Evolutionary conservation across 2,888 invertebrate species (phyloP).

Genomic region (Harpalus rufipes): DNA sequence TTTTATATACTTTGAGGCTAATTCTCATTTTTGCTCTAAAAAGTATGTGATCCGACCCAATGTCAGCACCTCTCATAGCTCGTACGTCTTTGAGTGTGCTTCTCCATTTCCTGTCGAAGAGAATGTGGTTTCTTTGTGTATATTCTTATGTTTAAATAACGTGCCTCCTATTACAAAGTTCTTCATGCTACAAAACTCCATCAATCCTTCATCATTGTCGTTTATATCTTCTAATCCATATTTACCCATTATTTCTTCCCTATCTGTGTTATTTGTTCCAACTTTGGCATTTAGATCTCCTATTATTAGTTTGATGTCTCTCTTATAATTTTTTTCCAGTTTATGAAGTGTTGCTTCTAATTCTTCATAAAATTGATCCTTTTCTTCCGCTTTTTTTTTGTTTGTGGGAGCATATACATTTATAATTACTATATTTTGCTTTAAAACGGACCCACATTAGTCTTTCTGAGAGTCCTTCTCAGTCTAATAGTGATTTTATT

Average conservation of each 20-base stretch:
- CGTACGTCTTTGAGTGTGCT: no score
- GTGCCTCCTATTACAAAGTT: no score
- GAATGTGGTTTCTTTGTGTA: constrained; percentile 9
- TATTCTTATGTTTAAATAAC: constrained; percentile 28
- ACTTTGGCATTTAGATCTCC: no score
- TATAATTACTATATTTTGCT: background rate
- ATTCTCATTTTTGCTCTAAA: constrained; percentile 15
- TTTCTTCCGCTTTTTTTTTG: constrained; percentile 3
- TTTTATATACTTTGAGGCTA: constrained; percentile 15
- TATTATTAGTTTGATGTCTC: no score
- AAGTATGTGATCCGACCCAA: constrained; percentile 19
- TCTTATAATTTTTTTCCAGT: no score
- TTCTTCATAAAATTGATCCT: no score
- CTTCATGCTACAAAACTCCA: constrained; percentile 8
- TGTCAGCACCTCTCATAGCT: constrained; percentile 26
- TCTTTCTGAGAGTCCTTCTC: constrained; percentile 26
- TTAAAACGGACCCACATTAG: constrained; percentile 16
- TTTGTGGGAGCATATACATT: constrained; percentile 34
- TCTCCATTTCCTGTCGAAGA: no score
- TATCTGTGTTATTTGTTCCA: no score
- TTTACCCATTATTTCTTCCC: no score
- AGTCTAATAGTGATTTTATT: constrained; percentile 19
- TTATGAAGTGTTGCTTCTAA: no score
- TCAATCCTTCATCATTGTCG: constrained; percentile 28
- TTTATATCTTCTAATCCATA: constrained; percentile 10